Evolutionary conservation across 2,888 invertebrate species (phyloP).

Genomic region (Macrosiphum euphorbiae): DNA sequence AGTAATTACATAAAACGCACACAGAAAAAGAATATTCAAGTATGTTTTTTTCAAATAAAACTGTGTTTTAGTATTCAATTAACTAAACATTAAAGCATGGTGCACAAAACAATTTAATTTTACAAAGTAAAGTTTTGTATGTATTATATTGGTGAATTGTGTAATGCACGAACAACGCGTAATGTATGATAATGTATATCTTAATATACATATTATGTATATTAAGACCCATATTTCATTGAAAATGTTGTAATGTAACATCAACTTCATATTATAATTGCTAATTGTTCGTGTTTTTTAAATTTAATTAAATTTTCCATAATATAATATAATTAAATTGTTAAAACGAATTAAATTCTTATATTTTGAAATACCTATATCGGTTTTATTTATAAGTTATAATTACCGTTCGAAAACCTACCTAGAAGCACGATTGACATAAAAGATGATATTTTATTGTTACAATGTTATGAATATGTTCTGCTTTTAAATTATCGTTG

Average conservation of each 20-base stretch:
- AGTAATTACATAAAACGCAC: background rate
- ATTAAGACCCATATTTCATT: background rate
- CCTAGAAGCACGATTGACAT: background rate
- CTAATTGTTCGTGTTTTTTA: background rate
- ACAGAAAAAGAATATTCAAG: background rate
- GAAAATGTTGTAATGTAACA: background rate
- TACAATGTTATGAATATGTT: background rate
- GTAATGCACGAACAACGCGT: background rate
- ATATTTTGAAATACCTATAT: background rate
- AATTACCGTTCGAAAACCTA: background rate
- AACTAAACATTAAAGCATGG: background rate
- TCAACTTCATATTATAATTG: background rate
- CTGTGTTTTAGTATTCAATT: background rate
- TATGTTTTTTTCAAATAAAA: background rate
- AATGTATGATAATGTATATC: too few species aligned
- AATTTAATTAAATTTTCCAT: background rate
- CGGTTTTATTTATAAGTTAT: background rate
- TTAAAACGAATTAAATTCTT: background rate
- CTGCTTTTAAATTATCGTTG: background rate
- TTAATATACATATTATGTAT: too few species aligned
- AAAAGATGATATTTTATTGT: background rate
- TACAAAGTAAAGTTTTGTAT: background rate
- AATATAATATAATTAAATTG: background rate
- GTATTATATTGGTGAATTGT: too few species aligned
- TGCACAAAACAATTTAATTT: background rate